Evolutionary conservation across 2,797 vertebrate species (phyloP).

Genomic region (Pseudopleuronectes americanus): DNA sequence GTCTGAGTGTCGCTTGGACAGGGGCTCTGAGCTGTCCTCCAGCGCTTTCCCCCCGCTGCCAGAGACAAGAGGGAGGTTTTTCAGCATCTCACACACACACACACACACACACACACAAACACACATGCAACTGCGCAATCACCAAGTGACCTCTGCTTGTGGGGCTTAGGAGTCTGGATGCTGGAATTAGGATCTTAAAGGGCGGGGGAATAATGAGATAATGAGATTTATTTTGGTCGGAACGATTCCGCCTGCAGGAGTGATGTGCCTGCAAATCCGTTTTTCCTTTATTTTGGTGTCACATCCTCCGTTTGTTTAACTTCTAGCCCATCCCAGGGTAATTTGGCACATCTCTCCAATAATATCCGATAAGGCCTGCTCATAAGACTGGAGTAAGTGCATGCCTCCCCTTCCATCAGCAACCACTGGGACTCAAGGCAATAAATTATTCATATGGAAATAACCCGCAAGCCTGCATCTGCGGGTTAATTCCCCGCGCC

Average conservation of each 20-base stretch:
- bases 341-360: no score
- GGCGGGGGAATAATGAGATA: neutral
- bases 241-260: neutral
- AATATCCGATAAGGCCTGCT: no score
- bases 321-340: no score
- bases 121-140: constrained; percentile 4
- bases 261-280: neutral
- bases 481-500: constrained; percentile 40
- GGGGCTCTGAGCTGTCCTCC: constrained; percentile 90
- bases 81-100: neutral
- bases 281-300: no score
- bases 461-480: constrained; percentile 70
- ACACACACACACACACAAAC: neutral
- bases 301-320: no score
- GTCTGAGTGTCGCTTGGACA: constrained; percentile 97
- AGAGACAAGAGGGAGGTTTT: constrained; percentile 12
- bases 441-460: constrained; percentile 89
- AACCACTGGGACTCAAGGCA: constrained; percentile 69
- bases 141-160: constrained; percentile 32
- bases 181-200: neutral
- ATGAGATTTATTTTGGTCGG: neutral
- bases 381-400: no score
- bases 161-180: constrained; percentile 15
- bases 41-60: constrained; percentile 77
- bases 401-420: no score